phyloP scores from a whole-genome alignment of 2,113 vertebrate genomes.

The Elgaria multicarinata region DNA sequence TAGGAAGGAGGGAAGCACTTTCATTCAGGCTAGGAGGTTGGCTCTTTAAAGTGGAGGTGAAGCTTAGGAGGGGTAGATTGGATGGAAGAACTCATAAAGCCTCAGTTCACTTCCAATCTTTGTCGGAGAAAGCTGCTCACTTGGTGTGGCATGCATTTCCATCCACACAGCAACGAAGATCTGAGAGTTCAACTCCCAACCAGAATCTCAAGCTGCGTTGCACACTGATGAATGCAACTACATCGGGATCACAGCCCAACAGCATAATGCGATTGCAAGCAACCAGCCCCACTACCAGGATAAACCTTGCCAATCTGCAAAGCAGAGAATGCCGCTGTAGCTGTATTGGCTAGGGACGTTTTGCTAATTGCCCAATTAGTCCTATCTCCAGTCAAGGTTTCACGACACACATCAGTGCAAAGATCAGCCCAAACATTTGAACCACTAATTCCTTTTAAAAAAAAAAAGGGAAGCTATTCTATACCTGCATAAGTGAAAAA shows the following conservation, averaged over 20 bases:
- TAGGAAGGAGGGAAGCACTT: neutral
- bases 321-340: neutral
- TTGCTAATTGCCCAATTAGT: neutral
- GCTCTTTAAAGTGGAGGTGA: neutral
- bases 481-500: constrained; percentile 89
- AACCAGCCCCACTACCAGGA: neutral
- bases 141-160: neutral
- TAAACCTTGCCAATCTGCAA: neutral
- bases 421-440: neutral
- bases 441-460: neutral
- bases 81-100: neutral
- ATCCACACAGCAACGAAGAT: neutral
- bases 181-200: neutral
- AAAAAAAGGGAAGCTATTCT: neutral
- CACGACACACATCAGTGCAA: neutral
- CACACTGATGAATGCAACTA: neutral
- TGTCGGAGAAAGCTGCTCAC: neutral
- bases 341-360: neutral
- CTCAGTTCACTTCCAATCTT: neutral
- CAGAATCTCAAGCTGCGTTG: neutral
- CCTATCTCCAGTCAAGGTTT: neutral
- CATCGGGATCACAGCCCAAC: neutral
- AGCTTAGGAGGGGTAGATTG: neutral
- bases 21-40: neutral
- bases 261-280: neutral